Conservation (phyloP, 2,797 vertebrate species). For the Sebastes vulpes region DNA sequence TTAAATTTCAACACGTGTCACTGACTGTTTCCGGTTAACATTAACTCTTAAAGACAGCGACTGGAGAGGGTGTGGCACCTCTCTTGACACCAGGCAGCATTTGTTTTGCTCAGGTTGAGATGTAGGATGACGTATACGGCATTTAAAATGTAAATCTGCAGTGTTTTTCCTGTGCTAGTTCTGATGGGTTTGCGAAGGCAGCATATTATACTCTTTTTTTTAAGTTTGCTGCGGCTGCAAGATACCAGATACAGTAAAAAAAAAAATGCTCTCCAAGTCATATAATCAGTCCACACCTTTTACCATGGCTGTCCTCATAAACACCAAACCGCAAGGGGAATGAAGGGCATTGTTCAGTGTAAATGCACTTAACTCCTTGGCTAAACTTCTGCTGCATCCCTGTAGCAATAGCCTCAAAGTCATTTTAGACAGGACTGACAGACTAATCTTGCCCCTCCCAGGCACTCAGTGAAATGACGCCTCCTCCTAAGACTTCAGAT, state of each 20-base stretch:
- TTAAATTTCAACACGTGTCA: neutral
- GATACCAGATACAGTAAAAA: neutral
- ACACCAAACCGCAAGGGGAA: constrained; percentile 54
- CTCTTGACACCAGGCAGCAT: neutral
- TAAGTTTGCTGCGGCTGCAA: neutral
- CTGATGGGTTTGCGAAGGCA: neutral
- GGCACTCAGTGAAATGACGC: constrained; percentile 77
- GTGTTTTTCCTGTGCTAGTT: constrained; percentile 3
- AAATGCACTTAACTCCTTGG: constrained; percentile 69
- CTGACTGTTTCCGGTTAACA: neutral
- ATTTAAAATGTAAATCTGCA: constrained; percentile 1
- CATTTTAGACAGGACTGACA: constrained; percentile 76
- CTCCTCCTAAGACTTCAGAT: constrained; percentile 73
- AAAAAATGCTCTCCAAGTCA: constrained; percentile 4
- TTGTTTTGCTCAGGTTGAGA: neutral
- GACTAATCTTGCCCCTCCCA: constrained; percentile 76
- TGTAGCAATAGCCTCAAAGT: constrained; percentile 74
- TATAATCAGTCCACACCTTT: constrained; percentile 29
- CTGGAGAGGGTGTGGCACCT: neutral
- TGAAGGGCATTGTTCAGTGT: constrained; percentile 68
- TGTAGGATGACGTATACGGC: neutral
- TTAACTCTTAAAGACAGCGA: neutral
- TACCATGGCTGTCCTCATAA: constrained; percentile 41
- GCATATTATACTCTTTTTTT: constrained; percentile 1
- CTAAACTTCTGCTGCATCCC: constrained; percentile 68